Percentiles rank a stretch among this genome's conserved stretches.
Conservation (phyloP, 2,113 vertebrate species). For the Propithecus coquereli region DNA sequence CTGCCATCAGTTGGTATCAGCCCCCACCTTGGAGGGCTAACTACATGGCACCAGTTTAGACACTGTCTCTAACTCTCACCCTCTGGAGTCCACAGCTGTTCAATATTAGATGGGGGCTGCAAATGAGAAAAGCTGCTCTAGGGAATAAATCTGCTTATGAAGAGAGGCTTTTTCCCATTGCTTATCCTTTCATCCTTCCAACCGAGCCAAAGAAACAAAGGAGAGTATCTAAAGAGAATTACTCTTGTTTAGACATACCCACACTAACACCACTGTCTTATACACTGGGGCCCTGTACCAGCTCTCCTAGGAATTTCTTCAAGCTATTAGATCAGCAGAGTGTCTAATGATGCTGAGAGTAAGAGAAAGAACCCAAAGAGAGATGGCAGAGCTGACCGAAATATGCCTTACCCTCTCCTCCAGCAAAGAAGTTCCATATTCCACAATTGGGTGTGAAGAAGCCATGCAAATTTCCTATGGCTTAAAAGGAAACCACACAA, state of each 20-base stretch:
- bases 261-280: background rate
- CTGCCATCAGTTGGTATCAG: background rate
- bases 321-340: too few relatives aligned
- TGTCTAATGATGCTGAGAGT: background rate
- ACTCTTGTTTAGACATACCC: background rate
- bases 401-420: background rate
- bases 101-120: background rate
- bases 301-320: background rate
- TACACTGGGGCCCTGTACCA: background rate
- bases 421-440: background rate
- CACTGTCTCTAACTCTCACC: too few relatives aligned
- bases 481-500: background rate
- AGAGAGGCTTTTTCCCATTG: background rate
- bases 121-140: background rate
- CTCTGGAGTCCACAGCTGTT: fast-evolving
- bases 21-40: background rate
- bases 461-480: background rate
- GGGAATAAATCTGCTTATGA: too few relatives aligned
- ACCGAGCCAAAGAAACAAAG: background rate
- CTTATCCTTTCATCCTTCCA: too few relatives aligned
- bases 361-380: background rate
- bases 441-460: background rate
- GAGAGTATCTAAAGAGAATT: background rate
- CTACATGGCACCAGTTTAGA: too few relatives aligned
- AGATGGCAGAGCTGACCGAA: background rate